phyloP scores from a whole-genome alignment of 2,888 invertebrate species.

The Trissolcus brochymenae region DNA sequence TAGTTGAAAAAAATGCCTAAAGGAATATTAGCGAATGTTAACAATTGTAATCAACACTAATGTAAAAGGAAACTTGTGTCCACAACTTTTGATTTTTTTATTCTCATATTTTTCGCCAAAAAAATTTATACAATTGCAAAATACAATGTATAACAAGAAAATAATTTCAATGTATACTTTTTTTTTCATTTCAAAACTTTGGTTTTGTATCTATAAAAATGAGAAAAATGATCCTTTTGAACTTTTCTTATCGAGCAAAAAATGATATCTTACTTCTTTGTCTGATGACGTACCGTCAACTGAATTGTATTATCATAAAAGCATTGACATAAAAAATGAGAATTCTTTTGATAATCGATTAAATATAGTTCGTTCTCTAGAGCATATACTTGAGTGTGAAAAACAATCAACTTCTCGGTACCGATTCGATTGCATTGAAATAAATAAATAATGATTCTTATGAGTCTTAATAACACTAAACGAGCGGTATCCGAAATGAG shows the following conservation, averaged over 20 bases:
- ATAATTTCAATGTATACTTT: no score
- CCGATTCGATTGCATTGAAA: constrained; percentile 7
- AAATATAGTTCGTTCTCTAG: neutral
- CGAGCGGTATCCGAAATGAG: neutral
- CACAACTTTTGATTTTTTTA: neutral
- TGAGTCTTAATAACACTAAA: constrained; percentile 3
- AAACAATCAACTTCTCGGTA: neutral
- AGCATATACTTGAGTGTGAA: neutral
- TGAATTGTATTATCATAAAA: neutral
- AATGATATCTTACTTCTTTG: neutral
- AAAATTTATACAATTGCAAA: neutral
- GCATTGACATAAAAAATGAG: constrained; percentile 1
- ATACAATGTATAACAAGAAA: neutral
- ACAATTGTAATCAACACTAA: constrained; percentile 16
- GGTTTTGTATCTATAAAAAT: no score
- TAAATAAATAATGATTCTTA: constrained; percentile 6
- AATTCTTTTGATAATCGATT: constrained; percentile 1
- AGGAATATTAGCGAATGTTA: constrained; percentile 21
- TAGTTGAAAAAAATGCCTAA: constrained; percentile 22
- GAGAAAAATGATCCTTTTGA: no score
- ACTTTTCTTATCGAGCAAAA: neutral
- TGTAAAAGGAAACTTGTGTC: constrained; percentile 5
- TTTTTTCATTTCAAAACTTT: no score
- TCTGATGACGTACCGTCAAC: no score
- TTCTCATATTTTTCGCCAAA: neutral